Percentiles rank a stretch among this genome's conserved stretches.
Evolutionary conservation across 1,140 invertebrate species (phyloP).

Genomic region (Caerostris darwini): DNA sequence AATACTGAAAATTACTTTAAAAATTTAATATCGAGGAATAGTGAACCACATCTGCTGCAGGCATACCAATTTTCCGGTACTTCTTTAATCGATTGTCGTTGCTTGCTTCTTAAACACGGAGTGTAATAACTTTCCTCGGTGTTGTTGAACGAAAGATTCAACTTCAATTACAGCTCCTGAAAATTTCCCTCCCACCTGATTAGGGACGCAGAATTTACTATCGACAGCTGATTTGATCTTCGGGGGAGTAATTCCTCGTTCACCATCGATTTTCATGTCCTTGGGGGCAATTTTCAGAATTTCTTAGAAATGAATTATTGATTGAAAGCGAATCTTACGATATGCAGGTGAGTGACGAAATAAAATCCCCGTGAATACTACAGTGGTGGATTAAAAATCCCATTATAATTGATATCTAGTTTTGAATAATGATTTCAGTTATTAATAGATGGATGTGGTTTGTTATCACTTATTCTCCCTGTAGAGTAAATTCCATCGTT

Average conservation of each 20-base stretch:
- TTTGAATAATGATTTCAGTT: constrained; percentile 39
- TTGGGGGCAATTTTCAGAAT: not conserved
- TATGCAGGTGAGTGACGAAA: constrained; percentile 7
- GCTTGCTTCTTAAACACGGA: not conserved
- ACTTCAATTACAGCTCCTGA: not conserved
- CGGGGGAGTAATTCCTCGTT: not conserved
- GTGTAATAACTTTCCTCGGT: not conserved
- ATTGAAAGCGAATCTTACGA: not conserved
- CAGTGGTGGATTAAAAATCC: not conserved
- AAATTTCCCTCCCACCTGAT: constrained; percentile 8
- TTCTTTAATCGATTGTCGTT: not conserved
- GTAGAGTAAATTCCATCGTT: no score
- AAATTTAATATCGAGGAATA: constrained; percentile 1
- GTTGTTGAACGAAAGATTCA: not conserved
- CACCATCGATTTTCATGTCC: not conserved
- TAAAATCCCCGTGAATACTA: not conserved
- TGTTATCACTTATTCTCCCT: no score
- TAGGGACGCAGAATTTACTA: not conserved
- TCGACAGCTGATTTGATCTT: not conserved
- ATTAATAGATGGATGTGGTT: not conserved
- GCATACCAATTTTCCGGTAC: not conserved
- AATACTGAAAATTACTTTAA: no score
- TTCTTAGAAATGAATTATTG: constrained; percentile 20
- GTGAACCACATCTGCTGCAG: not conserved
- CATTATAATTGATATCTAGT: constrained; percentile 11